phyloP scores from a whole-genome alignment of 1,140 invertebrate species.

The Drosophila pandora region DNA sequence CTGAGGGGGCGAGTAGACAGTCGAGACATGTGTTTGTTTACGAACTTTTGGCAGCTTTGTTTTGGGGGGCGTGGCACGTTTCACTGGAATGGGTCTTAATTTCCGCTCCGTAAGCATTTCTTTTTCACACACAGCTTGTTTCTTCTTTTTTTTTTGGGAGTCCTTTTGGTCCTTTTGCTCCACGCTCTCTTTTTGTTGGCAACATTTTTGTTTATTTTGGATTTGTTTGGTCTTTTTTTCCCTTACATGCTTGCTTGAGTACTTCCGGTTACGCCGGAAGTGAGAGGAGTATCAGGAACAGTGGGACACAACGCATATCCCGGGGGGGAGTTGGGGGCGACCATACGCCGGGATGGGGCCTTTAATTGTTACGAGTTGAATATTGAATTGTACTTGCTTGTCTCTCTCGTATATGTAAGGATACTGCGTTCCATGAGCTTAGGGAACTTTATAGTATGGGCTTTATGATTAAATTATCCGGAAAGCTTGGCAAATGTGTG shows the following conservation, averaged over 20 bases:
- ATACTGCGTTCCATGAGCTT: neutral
- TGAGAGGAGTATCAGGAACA: conserved; percentile 45
- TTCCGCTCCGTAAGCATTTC: conserved; percentile 79
- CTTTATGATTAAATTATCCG: neutral
- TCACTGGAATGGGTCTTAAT: conserved; percentile 75
- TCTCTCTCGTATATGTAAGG: neutral
- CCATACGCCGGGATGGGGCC: conserved; percentile 6
- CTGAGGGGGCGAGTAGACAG: conserved; percentile 23
- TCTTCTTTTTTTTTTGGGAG: conserved; percentile 4
- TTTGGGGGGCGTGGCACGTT: conserved; percentile 43
- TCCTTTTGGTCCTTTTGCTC: conserved; percentile 12
- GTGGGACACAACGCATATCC: conserved; percentile 21
- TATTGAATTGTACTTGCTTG: conserved; percentile 63
- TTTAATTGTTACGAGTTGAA: conserved; percentile 72
- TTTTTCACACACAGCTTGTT: conserved; percentile 50
- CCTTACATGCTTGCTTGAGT: conserved; percentile 69
- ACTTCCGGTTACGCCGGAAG: conserved; percentile 75
- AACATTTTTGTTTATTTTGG: conserved; percentile 49
- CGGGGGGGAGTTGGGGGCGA: neutral
- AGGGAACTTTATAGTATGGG: neutral
- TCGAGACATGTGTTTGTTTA: conserved; percentile 79
- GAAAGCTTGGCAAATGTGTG: neutral
- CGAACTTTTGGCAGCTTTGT: conserved; percentile 79
- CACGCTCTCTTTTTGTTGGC: conserved; percentile 21
- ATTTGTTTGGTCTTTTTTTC: conserved; percentile 51